A percentile compares a stretch with the other conserved stretches of the same genome.
These are phyloP conservation scores for Eledone cirrhosa DNA, from an alignment of 2,888 invertebrate genomes.

Conservation along the genomic window DNA sequence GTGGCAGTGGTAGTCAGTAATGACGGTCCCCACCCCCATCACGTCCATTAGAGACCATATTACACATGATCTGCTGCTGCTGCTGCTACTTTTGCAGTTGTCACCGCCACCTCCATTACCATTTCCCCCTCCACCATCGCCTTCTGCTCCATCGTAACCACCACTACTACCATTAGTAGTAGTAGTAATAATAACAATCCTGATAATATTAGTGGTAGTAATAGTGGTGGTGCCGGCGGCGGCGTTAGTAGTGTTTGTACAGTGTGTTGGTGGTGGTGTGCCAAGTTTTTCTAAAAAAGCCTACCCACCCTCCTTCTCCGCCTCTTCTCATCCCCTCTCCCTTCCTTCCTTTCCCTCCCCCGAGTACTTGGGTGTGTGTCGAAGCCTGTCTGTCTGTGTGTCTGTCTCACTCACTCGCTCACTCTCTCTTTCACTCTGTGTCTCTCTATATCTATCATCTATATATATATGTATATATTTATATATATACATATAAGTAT, in stretches of 20 bases:
- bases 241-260: background rate
- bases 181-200: background rate
- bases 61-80: slow-evolving; percentile 26
- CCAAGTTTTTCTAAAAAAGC: background rate
- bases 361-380: too few species aligned
- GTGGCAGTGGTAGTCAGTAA: slow-evolving; percentile 24
- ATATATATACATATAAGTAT: too few species aligned
- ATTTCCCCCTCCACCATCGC: background rate
- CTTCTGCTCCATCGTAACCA: background rate
- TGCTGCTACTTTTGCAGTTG: background rate
- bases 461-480: too few species aligned
- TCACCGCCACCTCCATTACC: background rate
- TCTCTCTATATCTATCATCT: too few species aligned
- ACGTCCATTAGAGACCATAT: slow-evolving; percentile 16
- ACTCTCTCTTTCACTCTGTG: too few species aligned
- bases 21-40: background rate
- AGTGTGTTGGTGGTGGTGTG: too few species aligned
- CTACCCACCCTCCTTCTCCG: background rate
- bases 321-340: too few species aligned
- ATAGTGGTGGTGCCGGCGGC: background rate
- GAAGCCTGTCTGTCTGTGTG: too few species aligned
- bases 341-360: too few species aligned
- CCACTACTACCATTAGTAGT: background rate
- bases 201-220: background rate
- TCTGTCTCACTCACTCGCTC: too few species aligned